phyloP scores from a whole-genome alignment of 2,888 invertebrate genomes.

The Caenorhabditis sulstoni region DNA sequence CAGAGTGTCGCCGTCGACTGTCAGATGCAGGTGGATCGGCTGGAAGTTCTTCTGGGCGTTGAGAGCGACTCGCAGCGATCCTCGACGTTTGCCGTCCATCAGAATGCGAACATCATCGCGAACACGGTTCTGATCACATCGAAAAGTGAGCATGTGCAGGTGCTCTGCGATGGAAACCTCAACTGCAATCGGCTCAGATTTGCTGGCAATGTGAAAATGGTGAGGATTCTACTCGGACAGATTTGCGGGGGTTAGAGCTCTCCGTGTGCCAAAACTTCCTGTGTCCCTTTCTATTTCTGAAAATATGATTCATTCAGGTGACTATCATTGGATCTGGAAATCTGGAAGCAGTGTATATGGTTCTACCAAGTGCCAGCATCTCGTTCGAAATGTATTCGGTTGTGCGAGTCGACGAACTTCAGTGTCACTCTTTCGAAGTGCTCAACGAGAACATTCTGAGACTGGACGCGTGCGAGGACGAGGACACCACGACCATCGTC shows the following conservation, averaged over 20 bases:
- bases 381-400: conserved; percentile 61
- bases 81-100: conserved; percentile 47
- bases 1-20: conserved; percentile 64
- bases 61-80: conserved; percentile 1
- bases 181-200: conserved; percentile 56
- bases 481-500: conserved; percentile 57
- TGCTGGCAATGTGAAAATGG: conserved; percentile 50
- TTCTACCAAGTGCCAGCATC: conserved; percentile 35
- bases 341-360: conserved; percentile 33
- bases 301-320: conserved; percentile 14
- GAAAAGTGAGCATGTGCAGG: conserved; percentile 52
- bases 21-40: conserved; percentile 62
- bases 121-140: conserved; percentile 55
- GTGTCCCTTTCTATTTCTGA: no score
- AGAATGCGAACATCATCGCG: conserved; percentile 37
- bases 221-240: no score
- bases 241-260: no score
- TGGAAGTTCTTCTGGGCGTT: conserved; percentile 59
- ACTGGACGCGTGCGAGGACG: conserved; percentile 47
- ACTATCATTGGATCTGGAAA: conserved; percentile 44
- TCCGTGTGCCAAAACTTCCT: no score
- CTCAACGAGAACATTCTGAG: conserved; percentile 63
- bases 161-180: conserved; percentile 53
- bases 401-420: conserved; percentile 51
- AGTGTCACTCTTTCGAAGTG: conserved; percentile 50